phyloP scores from a whole-genome alignment of 2,797 vertebrate species.

The Somateria mollissima region DNA sequence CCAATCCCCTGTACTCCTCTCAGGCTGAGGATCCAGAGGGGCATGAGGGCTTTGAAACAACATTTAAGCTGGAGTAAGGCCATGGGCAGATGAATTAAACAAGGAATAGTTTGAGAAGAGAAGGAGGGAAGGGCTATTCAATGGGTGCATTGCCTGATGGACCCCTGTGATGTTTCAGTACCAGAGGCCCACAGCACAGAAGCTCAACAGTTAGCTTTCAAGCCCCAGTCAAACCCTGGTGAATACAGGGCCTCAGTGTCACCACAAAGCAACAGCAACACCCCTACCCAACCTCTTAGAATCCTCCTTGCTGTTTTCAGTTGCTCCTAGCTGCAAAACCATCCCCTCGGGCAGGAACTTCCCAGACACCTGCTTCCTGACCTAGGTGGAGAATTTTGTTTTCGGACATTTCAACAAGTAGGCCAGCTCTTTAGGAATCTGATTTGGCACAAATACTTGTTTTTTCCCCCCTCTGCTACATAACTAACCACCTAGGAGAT shows the following conservation, averaged over 20 bases:
- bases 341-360: not conserved
- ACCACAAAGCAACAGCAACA: not conserved
- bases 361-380: constrained; percentile 56
- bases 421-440: constrained; percentile 20
- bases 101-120: not conserved
- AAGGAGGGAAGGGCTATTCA: not conserved
- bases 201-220: not conserved
- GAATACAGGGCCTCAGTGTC: not conserved
- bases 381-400: constrained; percentile 16
- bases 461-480: constrained; percentile 45
- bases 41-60: not conserved
- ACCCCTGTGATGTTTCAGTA: not conserved
- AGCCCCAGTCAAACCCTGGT: not conserved
- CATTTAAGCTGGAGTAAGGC: not conserved
- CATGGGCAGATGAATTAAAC: not conserved
- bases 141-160: accelerated
- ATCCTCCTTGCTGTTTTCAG: not conserved
- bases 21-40: not conserved
- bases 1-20: not conserved
- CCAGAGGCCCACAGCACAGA: not conserved
- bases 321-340: not conserved
- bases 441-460: constrained; percentile 58
- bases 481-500: not conserved
- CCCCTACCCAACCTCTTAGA: not conserved
- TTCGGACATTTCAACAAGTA: constrained; percentile 13